Base-by-base conservation (phyloP, 2,888 invertebrate species). In the Xestia ashworthii region DNA sequence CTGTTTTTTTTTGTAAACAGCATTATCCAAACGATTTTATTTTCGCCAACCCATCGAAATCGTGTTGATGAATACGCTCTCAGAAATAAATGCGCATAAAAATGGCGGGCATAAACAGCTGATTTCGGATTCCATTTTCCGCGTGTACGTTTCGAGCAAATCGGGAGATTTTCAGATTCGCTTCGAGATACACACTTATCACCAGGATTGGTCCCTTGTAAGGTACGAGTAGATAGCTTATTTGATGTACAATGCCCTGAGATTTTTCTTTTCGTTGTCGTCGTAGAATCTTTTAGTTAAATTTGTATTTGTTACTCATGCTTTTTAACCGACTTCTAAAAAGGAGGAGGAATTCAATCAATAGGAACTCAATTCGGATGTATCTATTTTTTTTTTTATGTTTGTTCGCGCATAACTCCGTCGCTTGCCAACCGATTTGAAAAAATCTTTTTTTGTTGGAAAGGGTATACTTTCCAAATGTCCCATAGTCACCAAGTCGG, bases 1-100 rank as follows among this genome's bases (percentile, higher is more conserved):
- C 32, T 32, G 32, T 2, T 32, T 55, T n/a, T n/a, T 55, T n/a
- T 55, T n/a, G n/a, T n/a, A 12, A 12, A 55, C 44, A 38, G 22
- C 14, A 64, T 72, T 79, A 71, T 25, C 25, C 19, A 72, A 53
- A 6, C n/a, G 19, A 65, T 50, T 81, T 11, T 14, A 68, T 62
- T 48, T 74, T 25, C 53, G 14, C 58, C 25, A 16, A 84, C 68
- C 68, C 68, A 67, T 73, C 70, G 41, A 48, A 81, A 84, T 79
- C 67, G 25, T 71, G 71, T 74, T 78, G 72, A 78, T 72, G 50
- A 71, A 76, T 65, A 69, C 50, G 64, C 58, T 71, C 62, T 71
- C 72, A 41, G 65, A 77, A 85, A 82, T 82, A 71, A 82, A 83
- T 83, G 83, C 85, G 78, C 85, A 77, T 85, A 83, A 67, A 67